Percentiles rank a stretch among this genome's conserved stretches.
Conservation (phyloP, 2,888 invertebrate genomes). For the Ommatoiulus sabulosus region DNA sequence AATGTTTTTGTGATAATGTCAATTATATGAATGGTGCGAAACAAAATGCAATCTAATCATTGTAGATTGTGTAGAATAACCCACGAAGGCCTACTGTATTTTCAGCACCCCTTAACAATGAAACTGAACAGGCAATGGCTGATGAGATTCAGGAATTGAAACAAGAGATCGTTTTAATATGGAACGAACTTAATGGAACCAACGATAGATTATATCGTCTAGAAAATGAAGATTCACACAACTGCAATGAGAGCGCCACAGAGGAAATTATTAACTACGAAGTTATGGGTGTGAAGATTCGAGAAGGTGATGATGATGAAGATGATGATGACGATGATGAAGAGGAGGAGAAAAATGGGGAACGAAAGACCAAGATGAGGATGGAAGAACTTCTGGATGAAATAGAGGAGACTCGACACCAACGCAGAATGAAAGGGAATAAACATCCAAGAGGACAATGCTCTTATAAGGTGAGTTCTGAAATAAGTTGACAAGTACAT, state of each 20-base stretch:
- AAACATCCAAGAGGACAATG: background rate
- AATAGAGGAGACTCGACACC: background rate
- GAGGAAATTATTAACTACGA: background rate
- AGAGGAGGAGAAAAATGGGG: constrained; percentile 60
- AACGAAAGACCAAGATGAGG: constrained; percentile 24
- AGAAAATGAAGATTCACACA: constrained; percentile 31
- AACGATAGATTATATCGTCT: constrained; percentile 51
- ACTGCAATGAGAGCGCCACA: background rate
- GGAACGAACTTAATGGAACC: constrained; percentile 50
- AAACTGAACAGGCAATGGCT: background rate
- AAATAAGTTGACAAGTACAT: background rate
- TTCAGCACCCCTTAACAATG: constrained; percentile 26
- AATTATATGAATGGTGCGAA: background rate
- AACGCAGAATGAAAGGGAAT: background rate
- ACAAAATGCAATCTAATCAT: background rate
- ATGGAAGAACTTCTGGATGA: background rate
- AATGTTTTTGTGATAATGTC: background rate
- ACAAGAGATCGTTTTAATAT: constrained; percentile 49
- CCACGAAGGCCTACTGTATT: background rate
- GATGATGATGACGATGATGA: constrained; percentile 59
- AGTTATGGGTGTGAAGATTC: constrained; percentile 56
- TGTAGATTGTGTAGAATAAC: background rate
- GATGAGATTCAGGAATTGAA: constrained; percentile 51
- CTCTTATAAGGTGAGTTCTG: background rate
- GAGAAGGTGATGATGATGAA: constrained; percentile 59